Percentiles rank a stretch among this genome's conserved stretches.
Conservation (phyloP, 2,888 invertebrate species). For the Eupsilia transversa region DNA sequence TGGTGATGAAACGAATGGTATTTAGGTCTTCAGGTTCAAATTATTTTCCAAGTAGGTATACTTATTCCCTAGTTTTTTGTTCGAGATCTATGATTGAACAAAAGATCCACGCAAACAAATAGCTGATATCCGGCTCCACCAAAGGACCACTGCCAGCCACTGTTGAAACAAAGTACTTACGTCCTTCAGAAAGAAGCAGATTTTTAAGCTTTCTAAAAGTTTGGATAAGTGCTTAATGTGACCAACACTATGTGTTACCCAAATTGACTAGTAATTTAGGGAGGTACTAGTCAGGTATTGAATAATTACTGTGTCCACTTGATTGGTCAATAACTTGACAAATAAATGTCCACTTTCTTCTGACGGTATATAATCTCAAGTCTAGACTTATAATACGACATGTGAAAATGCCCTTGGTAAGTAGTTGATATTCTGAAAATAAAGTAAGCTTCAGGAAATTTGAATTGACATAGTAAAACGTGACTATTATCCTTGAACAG, state of each 20-base stretch:
- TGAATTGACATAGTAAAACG: conserved; percentile 36
- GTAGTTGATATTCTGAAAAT: conserved; percentile 44
- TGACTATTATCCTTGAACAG: conserved; percentile 49
- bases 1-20: background rate
- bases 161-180: background rate
- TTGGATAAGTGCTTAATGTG: background rate
- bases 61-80: background rate
- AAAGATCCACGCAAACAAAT: background rate
- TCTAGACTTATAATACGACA: background rate
- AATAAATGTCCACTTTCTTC: background rate
- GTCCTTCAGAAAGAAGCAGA: background rate
- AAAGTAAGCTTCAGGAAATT: conserved; percentile 42
- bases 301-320: background rate
- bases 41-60: no score
- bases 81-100: background rate
- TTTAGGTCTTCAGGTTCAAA: background rate
- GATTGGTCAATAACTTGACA: background rate
- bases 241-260: no score
- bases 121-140: background rate
- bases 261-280: background rate
- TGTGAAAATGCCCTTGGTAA: conserved; percentile 26
- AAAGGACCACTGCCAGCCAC: background rate
- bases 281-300: background rate
- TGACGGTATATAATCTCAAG: background rate
- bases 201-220: background rate